Percentiles rank a stretch among this genome's conserved stretches.
phyloP scores from a whole-genome alignment of 2,888 invertebrate genomes.

The Ligdia adustata region DNA sequence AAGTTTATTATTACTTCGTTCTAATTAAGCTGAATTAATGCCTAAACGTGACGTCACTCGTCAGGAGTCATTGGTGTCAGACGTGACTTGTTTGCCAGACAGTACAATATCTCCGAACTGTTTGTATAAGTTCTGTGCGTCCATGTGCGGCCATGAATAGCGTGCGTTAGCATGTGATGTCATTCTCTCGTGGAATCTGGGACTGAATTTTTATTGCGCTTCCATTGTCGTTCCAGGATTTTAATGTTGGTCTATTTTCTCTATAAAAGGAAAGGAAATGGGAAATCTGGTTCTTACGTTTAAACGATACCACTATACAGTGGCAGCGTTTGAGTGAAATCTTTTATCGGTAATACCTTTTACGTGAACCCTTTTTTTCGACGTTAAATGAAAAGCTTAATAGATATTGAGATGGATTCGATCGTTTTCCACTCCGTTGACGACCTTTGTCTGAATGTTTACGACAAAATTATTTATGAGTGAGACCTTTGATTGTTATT shows the following conservation, averaged over 20 bases:
- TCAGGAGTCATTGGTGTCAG: constrained; percentile 41
- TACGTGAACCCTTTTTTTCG: constrained; percentile 6
- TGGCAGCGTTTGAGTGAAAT: background rate
- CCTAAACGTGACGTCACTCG: constrained; percentile 41
- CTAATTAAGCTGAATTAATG: constrained; percentile 50
- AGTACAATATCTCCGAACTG: constrained; percentile 30
- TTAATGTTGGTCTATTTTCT: constrained; percentile 18
- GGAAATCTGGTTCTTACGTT: constrained; percentile 2
- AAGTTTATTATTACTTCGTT: constrained; percentile 31
- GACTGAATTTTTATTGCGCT: constrained; percentile 23
- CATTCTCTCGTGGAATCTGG: constrained; percentile 27
- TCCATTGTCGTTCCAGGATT: constrained; percentile 21
- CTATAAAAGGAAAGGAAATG: constrained; percentile 9
- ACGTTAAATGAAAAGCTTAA: constrained; percentile 4
- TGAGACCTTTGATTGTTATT: too few relatives aligned
- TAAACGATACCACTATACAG: background rate
- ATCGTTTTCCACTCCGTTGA: constrained; percentile 7
- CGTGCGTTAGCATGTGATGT: constrained; percentile 28
- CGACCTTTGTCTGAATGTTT: background rate
- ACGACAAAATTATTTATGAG: too few relatives aligned
- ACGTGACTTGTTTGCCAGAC: constrained; percentile 43
- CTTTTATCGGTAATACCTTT: constrained; percentile 1
- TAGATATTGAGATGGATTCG: constrained; percentile 12
- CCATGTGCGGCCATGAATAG: constrained; percentile 20
- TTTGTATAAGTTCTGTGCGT: constrained; percentile 26